Percentiles rank a stretch among this genome's conserved stretches.
Conservation (phyloP, 2,113 vertebrate species). For the Corythornis vintsioides region DNA sequence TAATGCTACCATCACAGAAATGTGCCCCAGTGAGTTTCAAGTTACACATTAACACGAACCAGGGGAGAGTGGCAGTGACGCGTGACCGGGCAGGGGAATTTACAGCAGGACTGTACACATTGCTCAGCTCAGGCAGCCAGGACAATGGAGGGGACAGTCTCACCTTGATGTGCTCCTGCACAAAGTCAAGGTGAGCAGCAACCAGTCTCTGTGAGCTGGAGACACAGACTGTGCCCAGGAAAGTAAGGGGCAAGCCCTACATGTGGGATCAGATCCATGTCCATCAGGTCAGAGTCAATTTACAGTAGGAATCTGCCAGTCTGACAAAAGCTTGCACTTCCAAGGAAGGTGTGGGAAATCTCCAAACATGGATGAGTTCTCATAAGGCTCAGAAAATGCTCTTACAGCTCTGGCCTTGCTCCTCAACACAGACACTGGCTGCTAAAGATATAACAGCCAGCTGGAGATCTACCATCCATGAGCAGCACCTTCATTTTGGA, state of each 20-base stretch:
- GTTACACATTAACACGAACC: background rate
- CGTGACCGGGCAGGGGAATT: background rate
- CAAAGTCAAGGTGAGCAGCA: background rate
- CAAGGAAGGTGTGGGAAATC: background rate
- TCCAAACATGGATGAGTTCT: background rate
- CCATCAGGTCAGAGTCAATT: background rate
- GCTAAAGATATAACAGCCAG: background rate
- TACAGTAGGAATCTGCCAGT: background rate
- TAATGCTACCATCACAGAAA: background rate
- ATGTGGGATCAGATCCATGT: background rate
- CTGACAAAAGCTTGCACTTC: background rate
- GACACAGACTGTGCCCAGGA: background rate
- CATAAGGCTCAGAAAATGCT: background rate
- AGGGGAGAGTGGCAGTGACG: background rate
- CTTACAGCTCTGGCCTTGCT: background rate
- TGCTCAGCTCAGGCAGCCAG: background rate
- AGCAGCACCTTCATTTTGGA: background rate
- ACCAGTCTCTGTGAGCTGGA: background rate
- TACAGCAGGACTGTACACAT: background rate
- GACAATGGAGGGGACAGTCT: background rate
- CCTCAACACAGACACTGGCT: no score
- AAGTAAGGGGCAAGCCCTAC: background rate
- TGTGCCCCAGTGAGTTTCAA: background rate
- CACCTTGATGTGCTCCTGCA: rapidly evolving
- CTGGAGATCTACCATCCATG: background rate